Evolutionary conservation across 2,797 vertebrate species (phyloP).

Genomic region (Rousettus madagascariensis): DNA sequence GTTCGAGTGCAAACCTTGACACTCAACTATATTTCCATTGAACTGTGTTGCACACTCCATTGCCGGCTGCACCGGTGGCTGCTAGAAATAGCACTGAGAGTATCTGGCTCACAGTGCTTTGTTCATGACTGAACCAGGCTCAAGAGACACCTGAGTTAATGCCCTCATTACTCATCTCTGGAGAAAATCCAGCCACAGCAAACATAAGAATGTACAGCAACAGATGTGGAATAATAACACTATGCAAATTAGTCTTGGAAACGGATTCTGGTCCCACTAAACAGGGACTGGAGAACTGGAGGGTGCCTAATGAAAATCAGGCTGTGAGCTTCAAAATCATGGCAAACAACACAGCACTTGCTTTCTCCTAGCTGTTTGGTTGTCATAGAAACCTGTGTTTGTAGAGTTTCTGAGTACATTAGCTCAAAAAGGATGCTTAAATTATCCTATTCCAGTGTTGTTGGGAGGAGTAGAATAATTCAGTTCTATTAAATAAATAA

Average conservation of each 20-base stretch:
- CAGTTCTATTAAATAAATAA: conserved; percentile 14
- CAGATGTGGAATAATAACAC: conserved; percentile 37
- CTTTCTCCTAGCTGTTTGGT: conserved; percentile 63
- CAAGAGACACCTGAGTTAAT: conserved; percentile 18
- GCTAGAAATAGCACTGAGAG: not conserved
- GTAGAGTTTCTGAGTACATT: conserved; percentile 43
- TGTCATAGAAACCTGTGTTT: conserved; percentile 74
- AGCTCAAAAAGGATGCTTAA: conserved; percentile 59
- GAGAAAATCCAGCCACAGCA: conserved; percentile 53
- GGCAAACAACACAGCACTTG: conserved; percentile 26
- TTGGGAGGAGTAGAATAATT: not conserved
- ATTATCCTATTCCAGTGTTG: conserved; percentile 14
- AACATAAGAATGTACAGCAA: conserved; percentile 11
- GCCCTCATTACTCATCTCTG: not conserved
- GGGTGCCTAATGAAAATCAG: conserved; percentile 63
- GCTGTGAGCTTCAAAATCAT: not conserved
- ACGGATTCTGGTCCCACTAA: conserved; percentile 10
- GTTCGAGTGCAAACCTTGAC: not conserved
- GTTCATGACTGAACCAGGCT: not conserved
- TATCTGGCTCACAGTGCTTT: not conserved
- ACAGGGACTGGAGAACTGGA: conserved; percentile 24
- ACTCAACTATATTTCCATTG: not conserved
- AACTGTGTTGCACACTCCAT: not conserved
- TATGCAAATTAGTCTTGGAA: conserved; percentile 62
- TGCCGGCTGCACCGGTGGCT: not conserved